phyloP scores from a whole-genome alignment of 2,113 vertebrate genomes.

The Tichodroma muraria region DNA sequence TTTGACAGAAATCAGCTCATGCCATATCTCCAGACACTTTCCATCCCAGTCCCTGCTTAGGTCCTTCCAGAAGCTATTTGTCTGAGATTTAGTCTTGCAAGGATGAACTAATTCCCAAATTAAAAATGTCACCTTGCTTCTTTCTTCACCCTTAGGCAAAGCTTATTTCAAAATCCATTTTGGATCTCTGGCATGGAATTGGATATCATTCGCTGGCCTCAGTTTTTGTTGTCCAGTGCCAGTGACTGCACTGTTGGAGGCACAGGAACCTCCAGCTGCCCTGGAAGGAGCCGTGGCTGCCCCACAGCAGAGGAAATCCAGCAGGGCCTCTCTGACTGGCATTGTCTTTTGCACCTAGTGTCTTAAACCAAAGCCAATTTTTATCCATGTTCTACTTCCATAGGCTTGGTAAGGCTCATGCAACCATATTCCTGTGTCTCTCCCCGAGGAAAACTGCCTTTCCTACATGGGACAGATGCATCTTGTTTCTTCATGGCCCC shows the following conservation, averaged over 20 bases:
- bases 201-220: background rate
- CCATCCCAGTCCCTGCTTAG: background rate
- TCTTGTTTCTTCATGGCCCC: background rate
- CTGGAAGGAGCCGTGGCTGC: background rate
- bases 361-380: background rate
- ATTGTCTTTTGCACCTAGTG: background rate
- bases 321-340: background rate
- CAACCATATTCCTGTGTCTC: background rate
- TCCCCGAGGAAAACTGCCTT: background rate
- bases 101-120: background rate
- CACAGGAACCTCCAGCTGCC: background rate
- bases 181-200: background rate
- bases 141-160: background rate
- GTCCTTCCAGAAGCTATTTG: background rate
- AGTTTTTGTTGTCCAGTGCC: background rate
- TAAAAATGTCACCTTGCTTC: background rate
- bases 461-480: background rate
- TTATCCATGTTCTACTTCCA: background rate
- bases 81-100: background rate
- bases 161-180: background rate
- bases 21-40: background rate
- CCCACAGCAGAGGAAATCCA: background rate
- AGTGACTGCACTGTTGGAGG: background rate
- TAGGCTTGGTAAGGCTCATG: background rate
- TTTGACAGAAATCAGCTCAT: background rate